A percentile compares a stretch with the other conserved stretches of the same genome.
Conservation (phyloP, 1,140 invertebrate genomes). For the Penaeus japonicus region DNA sequence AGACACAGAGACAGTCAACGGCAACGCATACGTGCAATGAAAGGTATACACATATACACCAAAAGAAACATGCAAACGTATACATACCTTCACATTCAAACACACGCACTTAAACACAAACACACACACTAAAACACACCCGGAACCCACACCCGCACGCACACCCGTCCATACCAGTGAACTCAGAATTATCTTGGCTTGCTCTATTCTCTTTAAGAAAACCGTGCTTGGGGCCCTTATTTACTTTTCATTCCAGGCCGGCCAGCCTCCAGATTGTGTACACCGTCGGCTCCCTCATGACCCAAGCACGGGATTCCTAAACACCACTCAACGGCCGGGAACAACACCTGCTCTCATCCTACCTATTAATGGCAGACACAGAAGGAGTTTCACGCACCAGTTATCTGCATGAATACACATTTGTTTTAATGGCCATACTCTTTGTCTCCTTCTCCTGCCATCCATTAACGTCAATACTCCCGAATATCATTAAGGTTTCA, state of each 20-base stretch:
- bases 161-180: neutral
- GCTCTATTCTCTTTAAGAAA: too few species aligned
- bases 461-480: too few species aligned
- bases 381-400: too few species aligned
- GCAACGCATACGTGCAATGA: too few species aligned
- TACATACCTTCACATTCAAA: neutral
- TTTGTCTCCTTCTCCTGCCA: too few species aligned
- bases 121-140: neutral
- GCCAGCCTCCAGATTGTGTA: neutral
- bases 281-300: neutral
- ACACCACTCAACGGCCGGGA: neutral
- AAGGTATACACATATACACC: neutral
- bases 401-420: too few species aligned
- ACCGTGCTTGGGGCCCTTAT: neutral
- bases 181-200: too few species aligned
- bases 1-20: too few species aligned
- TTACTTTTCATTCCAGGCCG: neutral
- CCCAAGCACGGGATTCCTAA: neutral
- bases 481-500: too few species aligned
- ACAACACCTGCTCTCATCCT: too few species aligned
- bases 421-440: too few species aligned
- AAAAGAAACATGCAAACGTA: neutral
- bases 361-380: too few species aligned
- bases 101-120: neutral
- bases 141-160: constrained; percentile 18